phyloP scores from a whole-genome alignment of 35 echinoderm and acorn worm species.

The Patiria miniata region DNA sequence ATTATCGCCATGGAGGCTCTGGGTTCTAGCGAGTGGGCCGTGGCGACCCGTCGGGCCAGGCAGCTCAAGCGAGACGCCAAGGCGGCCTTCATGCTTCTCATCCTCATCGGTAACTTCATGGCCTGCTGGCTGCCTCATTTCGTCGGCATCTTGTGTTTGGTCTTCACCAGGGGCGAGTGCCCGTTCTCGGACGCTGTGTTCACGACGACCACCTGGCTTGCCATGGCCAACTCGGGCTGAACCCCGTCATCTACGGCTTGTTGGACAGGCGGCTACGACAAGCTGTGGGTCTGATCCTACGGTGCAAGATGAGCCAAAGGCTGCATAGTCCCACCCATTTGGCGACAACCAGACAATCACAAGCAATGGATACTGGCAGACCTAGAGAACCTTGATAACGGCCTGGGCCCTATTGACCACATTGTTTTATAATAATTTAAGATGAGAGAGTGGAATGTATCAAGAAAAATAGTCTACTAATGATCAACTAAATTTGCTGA shows the following conservation, averaged over 20 bases:
- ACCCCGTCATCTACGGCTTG: slow-evolving; percentile 36
- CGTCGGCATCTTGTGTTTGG: slow-evolving; percentile 6
- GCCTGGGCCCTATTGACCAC: too few species aligned
- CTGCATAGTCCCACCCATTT: background rate
- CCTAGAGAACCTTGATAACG: too few species aligned
- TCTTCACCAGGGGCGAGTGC: background rate
- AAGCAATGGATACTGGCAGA: too few species aligned
- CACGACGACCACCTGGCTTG: slow-evolving; percentile 44
- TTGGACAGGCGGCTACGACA: slow-evolving; percentile 22
- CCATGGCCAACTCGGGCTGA: slow-evolving; percentile 38
- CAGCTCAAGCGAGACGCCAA: slow-evolving; percentile 23
- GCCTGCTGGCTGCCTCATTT: slow-evolving; percentile 34
- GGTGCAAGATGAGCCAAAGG: slow-evolving; percentile 4
- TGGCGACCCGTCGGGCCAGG: background rate
- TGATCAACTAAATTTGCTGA: too few species aligned
- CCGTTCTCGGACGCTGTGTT: slow-evolving; percentile 17
- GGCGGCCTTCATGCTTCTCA: slow-evolving; percentile 14
- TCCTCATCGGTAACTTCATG: slow-evolving; percentile 33
- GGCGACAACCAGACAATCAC: too few species aligned
- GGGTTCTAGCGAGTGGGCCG: background rate
- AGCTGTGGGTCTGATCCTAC: slow-evolving; percentile 1
- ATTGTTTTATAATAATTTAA: too few species aligned
- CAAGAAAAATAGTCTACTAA: too few species aligned
- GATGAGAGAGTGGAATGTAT: too few species aligned
- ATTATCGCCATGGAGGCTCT: background rate